Base-by-base conservation (phyloP, 2,797 vertebrate species). In the Rhinella marina region DNA sequence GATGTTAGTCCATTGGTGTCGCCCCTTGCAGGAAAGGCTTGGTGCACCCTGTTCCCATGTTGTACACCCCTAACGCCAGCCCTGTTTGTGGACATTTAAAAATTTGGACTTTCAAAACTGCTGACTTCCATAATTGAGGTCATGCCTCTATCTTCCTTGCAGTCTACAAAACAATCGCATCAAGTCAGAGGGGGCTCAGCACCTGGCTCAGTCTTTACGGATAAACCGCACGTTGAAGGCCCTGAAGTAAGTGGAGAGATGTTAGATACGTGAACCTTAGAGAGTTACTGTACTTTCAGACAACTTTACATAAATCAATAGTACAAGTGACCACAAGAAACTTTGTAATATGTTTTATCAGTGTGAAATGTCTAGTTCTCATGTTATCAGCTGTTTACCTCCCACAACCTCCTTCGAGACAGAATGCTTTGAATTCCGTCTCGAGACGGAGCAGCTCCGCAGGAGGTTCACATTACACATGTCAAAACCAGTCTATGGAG, bases 111-210 rank as follows among this genome's bases (percentile, higher is more conserved):
- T 7, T 1, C 27, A 29, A 1, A 13, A 1, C 17, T 16, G 16
- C 10, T 13, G 7, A n/a, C n/a, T 25, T 77, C 50, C 17, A 50
- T n/a, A 48, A 3, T 32, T 12, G 21, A 8, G 27, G 8, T 50
- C 62, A 8, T 25, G 7, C 6, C 52, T 48, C 19, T 57, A 72
- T 64, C 11, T 75, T 27, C 86, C 50, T 89, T 87, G 5, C 92
- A 99, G 98, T 92, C 96, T 99, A 87, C 98, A 99, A 93, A 96
- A 96, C 93, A 99, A 99, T 14, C 8, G 62, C n/a, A 96, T 99
- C 27, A 95, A 95, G 86, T 97, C 98, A 29, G 96, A 97, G 0
- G 97, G 98, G 0, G 96, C 96, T 81, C 90, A 91, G 59, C 96
- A 91, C 2, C 87, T 98, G 56, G 97, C 97, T 0, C 96, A 98